Evolutionary conservation across 2,888 invertebrate species (phyloP), one percentile per base, ranked within the genome.

Genomic region (Sarcophaga carnaria): DNA sequence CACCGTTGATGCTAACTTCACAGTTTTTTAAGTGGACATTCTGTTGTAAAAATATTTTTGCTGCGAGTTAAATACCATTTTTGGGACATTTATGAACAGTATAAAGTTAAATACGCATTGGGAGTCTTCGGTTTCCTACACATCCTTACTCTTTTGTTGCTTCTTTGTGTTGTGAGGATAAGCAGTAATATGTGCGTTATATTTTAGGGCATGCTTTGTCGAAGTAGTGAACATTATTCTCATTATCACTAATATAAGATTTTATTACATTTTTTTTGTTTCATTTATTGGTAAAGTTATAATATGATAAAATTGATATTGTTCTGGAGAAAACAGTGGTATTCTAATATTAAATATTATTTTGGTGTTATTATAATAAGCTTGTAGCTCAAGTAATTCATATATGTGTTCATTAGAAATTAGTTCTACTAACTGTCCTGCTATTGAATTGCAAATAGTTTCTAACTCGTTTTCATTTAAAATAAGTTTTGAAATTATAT

Each of bases 341-440:
- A 88, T 83, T 54, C 81, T 37, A 11, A 84, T 59, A 62, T 88
- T 86, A 14, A 85, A 88, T 59, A 88, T 79, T 22, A 88, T 86
- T 22, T 88, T 86, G 17, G 71, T 25, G 20, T 84, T 22, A 49
- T 84, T 84, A 22, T 81, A 84, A n/a, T 85, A 80, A 22, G 87
- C 83, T 59, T 87, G 80, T 17, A 85, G 27, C 66, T 64, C 47
- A 14, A 87, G 49, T 27, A 88, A n/a, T 80, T 86, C 87, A 49
- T 69, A 69, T 12, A 69, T 47, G 20, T 49, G 59, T 82, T 88
- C 84, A 54, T 80, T 69, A 0, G 86, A 83, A 45, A 54, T 47
- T 12, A 80, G 47, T 14, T 74, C 22, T 27, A 88, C 67, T n/a
- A 62, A 60, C 72, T 88, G 80, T 20, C 79, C 74, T 17, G 69